These are phyloP conservation scores for Drosophila sturtevanti DNA, from an alignment of 1,140 invertebrate genomes.

Conservation along the genomic window DNA sequence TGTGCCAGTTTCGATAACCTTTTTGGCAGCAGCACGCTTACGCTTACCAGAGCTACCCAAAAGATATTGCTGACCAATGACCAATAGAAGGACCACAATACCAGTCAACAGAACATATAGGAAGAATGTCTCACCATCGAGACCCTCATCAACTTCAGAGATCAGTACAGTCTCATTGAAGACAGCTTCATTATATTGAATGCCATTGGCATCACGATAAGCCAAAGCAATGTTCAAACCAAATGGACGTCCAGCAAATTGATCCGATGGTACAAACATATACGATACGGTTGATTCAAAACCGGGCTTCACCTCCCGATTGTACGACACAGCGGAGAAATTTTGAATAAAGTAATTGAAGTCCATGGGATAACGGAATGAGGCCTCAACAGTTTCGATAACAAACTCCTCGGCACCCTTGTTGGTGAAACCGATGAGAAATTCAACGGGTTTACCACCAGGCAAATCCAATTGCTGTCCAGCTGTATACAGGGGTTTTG, in stretches of 20 bases:
- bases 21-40: slow-evolving; percentile 85
- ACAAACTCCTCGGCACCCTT: slow-evolving; percentile 95
- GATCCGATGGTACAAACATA: slow-evolving; percentile 96
- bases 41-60: slow-evolving; percentile 86
- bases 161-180: slow-evolving; percentile 99
- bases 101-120: slow-evolving; percentile 97
- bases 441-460: slow-evolving; percentile 95
- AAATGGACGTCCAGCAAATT: slow-evolving; percentile 97
- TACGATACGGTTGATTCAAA: slow-evolving; percentile 98
- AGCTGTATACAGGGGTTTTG: slow-evolving; percentile 87
- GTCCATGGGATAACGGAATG: slow-evolving; percentile 99
- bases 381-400: slow-evolving; percentile 96
- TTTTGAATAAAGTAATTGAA: slow-evolving; percentile 99
- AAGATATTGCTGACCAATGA: slow-evolving; percentile 95
- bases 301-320: slow-evolving; percentile 93
- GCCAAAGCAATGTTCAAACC: slow-evolving; percentile 96
- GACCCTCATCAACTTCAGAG: slow-evolving; percentile 96
- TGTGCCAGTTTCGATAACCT: slow-evolving; percentile 90
- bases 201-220: slow-evolving; percentile 92
- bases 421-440: slow-evolving; percentile 98
- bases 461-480: slow-evolving; percentile 77
- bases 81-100: slow-evolving; percentile 92
- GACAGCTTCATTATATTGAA: slow-evolving; percentile 92
- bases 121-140: slow-evolving; percentile 99
- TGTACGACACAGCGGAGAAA: slow-evolving; percentile 96